Evolutionary conservation across 2,888 invertebrate genomes (phyloP).

Genomic region (Zygogramma bicolorata): DNA sequence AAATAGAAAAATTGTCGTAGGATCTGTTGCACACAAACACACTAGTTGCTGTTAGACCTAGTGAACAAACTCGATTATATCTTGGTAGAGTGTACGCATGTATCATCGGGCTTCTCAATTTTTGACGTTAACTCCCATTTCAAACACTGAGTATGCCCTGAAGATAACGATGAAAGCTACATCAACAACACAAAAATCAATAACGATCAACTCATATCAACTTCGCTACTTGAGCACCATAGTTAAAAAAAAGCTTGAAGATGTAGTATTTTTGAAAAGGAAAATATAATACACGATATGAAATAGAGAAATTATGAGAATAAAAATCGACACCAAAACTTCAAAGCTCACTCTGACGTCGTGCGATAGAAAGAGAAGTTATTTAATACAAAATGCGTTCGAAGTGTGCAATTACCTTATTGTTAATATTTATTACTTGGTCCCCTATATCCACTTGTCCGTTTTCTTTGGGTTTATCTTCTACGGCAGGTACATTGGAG

Average conservation of each 20-base stretch:
- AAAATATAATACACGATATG: neutral
- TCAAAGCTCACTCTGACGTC: constrained; percentile 1
- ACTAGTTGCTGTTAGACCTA: too few relatives aligned
- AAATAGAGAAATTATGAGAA: neutral
- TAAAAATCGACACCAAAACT: constrained; percentile 1
- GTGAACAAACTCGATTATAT: too few relatives aligned
- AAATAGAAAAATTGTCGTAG: too few relatives aligned
- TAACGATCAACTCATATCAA: neutral
- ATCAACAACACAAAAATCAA: neutral
- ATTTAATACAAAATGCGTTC: neutral
- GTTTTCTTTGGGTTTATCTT: constrained; percentile 83
- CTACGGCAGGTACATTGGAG: constrained; percentile 70
- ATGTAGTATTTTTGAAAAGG: neutral
- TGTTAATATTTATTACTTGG: constrained; percentile 63
- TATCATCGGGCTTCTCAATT: too few relatives aligned
- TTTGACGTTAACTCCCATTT: too few relatives aligned
- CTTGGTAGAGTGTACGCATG: too few relatives aligned
- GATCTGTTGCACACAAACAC: too few relatives aligned
- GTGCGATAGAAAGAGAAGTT: constrained; percentile 8
- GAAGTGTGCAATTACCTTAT: constrained; percentile 52
- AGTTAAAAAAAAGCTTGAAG: neutral
- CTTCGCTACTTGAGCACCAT: neutral
- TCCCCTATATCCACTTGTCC: constrained; percentile 76
- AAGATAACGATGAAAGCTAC: constrained; percentile 12
- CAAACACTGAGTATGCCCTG: neutral